Percentiles rank a stretch among this genome's conserved stretches.
phyloP scores from a whole-genome alignment of 1,140 invertebrate genomes.

The Drosophila melanica region DNA sequence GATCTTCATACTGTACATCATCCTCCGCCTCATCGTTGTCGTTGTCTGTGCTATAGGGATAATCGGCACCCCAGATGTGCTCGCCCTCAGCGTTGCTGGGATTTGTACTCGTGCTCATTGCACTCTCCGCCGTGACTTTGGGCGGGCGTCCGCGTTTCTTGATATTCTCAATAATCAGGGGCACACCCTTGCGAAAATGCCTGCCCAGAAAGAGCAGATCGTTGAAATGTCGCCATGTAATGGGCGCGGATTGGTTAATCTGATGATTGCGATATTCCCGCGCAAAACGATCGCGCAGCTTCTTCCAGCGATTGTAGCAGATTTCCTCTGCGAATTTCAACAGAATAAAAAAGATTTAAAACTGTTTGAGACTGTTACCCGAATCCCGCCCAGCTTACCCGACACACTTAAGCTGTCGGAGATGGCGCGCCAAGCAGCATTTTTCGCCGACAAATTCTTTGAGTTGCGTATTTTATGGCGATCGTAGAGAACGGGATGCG shows the following conservation, averaged over 20 bases:
- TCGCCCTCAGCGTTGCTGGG: constrained; percentile 19
- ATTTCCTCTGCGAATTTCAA: constrained; percentile 54
- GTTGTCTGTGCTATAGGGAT: constrained; percentile 68
- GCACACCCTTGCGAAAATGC: constrained; percentile 74
- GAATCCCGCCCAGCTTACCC: constrained; percentile 36
- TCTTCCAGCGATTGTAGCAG: constrained; percentile 79
- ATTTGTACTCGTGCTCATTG: neutral
- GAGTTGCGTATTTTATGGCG: constrained; percentile 71
- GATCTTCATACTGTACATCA: constrained; percentile 47
- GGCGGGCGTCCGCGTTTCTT: constrained; percentile 64
- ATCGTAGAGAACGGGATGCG: constrained; percentile 74
- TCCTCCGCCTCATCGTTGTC: constrained; percentile 56
- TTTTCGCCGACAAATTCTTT: constrained; percentile 75
- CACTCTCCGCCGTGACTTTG: constrained; percentile 12
- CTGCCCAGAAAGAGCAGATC: constrained; percentile 66
- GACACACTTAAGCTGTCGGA: constrained; percentile 64
- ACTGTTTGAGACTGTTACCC: no score
- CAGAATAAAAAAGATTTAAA: neutral
- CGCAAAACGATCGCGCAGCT: constrained; percentile 73
- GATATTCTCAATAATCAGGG: constrained; percentile 60
- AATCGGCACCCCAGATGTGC: constrained; percentile 64
- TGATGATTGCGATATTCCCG: constrained; percentile 74
- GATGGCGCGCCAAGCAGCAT: constrained; percentile 71
- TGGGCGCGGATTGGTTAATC: constrained; percentile 53
- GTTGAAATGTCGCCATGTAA: constrained; percentile 68